Base-by-base conservation (phyloP, 2,113 vertebrate species). In the Aix galericulata region DNA sequence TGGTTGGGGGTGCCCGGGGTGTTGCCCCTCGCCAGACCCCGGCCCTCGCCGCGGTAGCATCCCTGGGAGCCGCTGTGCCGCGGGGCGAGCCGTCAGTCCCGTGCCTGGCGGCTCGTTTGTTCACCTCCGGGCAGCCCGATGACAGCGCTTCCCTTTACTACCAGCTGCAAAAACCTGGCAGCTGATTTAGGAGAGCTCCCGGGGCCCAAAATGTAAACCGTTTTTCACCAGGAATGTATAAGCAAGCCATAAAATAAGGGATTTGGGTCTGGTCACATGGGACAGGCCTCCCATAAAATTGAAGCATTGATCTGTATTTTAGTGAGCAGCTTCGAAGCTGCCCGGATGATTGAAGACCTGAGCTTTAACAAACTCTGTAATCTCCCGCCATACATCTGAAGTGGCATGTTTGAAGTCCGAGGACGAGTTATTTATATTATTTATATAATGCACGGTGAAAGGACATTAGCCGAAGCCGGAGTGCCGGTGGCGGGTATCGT, bases 241-340 rank as follows among this genome's bases (percentile, higher is more conserved):
- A 99, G 98, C 99, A 99, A 98, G 97, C 98, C 98, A 98, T 99
- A 99, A 99, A 99, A 98, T 98, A 98, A 95, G 98, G 98, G 98
- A 98, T 98, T 98, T 98, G 98, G 97, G 95, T 97, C 95, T 96
- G 98, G 98, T 98, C 98, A 95, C 97, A 97, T 98, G 98, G 98
- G 98, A 98, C 96, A 91, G 98, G 98, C 98, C 97, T 96, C 98
- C 98, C 97, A 98, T 98, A 98, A 98, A 98, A 97, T 93, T 97
- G 95, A 97, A 98, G 98, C 98, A 98, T 98, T 98, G 98, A 98
- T 98, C 98, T 98, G 96, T 73, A 95, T 97, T 97, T 94, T 96
- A 84, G 96, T 92, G 92, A 97, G 95, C 96, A 81, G 97, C 95
- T 97, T 93, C 96, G 97, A 97, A 97, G 93, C 97, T 96, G 73